phyloP scores from a whole-genome alignment of 2,797 vertebrate genomes.

The Cetoscarus ocellatus region DNA sequence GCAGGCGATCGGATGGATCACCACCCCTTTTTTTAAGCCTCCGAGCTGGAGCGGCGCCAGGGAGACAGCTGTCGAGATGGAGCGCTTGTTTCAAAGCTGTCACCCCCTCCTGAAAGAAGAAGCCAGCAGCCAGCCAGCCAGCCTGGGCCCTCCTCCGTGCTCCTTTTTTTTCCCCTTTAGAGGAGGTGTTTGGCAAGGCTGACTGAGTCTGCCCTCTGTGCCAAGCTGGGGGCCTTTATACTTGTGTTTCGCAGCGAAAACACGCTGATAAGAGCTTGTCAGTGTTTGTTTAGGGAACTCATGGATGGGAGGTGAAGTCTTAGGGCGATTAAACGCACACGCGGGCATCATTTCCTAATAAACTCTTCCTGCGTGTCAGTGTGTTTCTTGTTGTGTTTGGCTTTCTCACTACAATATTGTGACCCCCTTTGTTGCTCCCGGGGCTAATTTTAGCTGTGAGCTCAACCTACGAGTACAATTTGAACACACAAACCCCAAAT shows the following conservation, averaged over 20 bases:
- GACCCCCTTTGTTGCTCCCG: neutral
- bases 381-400: neutral
- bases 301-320: constrained; percentile 48
- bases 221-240: constrained; percentile 78
- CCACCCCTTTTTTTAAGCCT: constrained; percentile 88
- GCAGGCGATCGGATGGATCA: constrained; percentile 87
- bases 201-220: constrained; percentile 65
- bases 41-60: constrained; percentile 93
- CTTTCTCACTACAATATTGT: neutral
- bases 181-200: constrained; percentile 78
- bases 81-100: constrained; percentile 93
- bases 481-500: constrained; percentile 19
- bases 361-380: constrained; percentile 11
- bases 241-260: constrained; percentile 70
- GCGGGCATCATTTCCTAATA: constrained; percentile 19
- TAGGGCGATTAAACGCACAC: constrained; percentile 34
- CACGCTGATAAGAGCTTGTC: constrained; percentile 69
- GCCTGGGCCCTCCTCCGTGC: constrained; percentile 68
- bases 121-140: constrained; percentile 63
- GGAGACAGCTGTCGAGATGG: constrained; percentile 97
- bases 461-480: constrained; percentile 3
- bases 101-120: constrained; percentile 90
- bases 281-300: constrained; percentile 76
- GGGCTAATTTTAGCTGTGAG: constrained; percentile 11
- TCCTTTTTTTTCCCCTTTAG: constrained; percentile 52